Evolutionary conservation across 2,888 invertebrate genomes (phyloP), one percentile per base, ranked within the genome.

Genomic region (Linnaemya vulpina): DNA sequence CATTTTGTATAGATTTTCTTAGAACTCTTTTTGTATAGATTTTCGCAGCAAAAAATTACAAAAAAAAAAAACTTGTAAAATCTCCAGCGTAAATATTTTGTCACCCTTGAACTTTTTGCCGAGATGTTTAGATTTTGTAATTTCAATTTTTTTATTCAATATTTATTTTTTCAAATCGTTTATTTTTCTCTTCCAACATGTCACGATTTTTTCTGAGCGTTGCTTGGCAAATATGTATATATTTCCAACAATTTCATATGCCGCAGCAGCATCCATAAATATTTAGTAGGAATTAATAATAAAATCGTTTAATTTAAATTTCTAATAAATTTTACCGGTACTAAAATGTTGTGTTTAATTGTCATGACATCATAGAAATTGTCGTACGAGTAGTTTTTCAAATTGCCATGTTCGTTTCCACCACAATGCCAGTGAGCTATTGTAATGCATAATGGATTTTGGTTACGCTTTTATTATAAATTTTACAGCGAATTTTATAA

Each of bases 81-180:
- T 17, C 55, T 35, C 25, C 73, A 43, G 53, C 62, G 55, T 51
- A 60, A 67, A 74, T 70, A 67, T 62, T 80, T 62, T 80, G 38
- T 67, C 78, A 82, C 82, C 85, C 79, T 85, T 85, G 82, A 85
- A 85, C 82, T 85, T 84, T 84, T 51, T 68, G 60, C 2, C 60
- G 40, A 63, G 43, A 49, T 62, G 65, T 22, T 77, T 65, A 40
- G 65, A 67, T 68, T 83, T 62, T 9, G 53, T 30, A 55, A 25
- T 25, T 58, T 38, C 5, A 55, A 25, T 25, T 58, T 38, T 68
- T 22, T 76, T 71, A 55, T 11, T 46, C 40, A 30, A 30, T 30
- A 30, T 30, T 30, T 43, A n/a, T n/a, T n/a, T n/a, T n/a, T n/a
- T n/a, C n/a, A n/a, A n/a, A n/a, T 17, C n/a, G 4, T 2, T n/a